phyloP scores from a whole-genome alignment of 2,797 vertebrate species.

The Ambastaia sidthimunki region DNA sequence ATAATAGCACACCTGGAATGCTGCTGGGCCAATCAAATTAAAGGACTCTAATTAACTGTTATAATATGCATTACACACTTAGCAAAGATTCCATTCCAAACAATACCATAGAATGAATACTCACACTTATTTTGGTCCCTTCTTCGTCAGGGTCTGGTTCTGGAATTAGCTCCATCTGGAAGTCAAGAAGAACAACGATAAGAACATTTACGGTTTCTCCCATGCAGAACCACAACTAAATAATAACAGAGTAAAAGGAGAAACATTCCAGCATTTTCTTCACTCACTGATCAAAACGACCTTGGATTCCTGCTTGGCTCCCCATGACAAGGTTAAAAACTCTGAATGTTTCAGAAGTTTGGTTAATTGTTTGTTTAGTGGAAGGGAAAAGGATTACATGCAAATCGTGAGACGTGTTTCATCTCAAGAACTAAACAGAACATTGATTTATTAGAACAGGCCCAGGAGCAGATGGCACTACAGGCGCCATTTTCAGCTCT shows the following conservation, averaged over 20 bases:
- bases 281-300: slow-evolving; percentile 18
- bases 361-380: slow-evolving; percentile 37
- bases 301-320: slow-evolving; percentile 24
- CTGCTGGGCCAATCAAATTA: neutral
- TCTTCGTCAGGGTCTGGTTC: slow-evolving; percentile 89
- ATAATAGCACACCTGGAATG: neutral
- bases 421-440: slow-evolving; percentile 37
- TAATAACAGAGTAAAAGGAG: neutral
- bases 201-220: slow-evolving; percentile 5
- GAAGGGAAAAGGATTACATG: slow-evolving; percentile 15
- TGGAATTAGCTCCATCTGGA: slow-evolving; percentile 85
- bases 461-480: slow-evolving; percentile 44
- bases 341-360: slow-evolving; percentile 38
- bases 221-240: neutral
- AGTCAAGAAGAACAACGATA: slow-evolving; percentile 34
- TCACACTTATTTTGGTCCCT: slow-evolving; percentile 97
- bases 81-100: slow-evolving; percentile 19
- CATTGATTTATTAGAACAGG: slow-evolving; percentile 50
- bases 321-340: slow-evolving; percentile 12
- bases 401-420: slow-evolving; percentile 23
- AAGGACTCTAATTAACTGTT: neutral
- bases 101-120: slow-evolving; percentile 70
- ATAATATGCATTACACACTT: neutral
- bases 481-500: slow-evolving; percentile 40
- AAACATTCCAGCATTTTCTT: neutral